Evolutionary conservation across 37 sponge, comb jelly and placozoan genomes (phyloP), one percentile per base, ranked within the genome.

Genomic region (Tethya wilhelma): DNA sequence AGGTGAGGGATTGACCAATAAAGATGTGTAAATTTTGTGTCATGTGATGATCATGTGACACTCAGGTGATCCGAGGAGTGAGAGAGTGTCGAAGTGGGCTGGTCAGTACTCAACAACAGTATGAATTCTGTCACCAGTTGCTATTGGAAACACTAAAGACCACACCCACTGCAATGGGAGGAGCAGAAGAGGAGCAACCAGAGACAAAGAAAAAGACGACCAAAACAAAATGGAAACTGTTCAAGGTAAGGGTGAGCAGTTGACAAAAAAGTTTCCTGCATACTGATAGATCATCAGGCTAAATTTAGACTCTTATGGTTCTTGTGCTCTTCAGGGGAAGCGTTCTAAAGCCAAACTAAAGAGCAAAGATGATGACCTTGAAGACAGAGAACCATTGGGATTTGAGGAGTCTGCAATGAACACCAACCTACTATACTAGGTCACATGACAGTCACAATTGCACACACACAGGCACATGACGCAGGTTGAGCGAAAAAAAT

Each of bases 31-130:
- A 59, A 5, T 23, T 14, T 49, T 9, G 53, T 49, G 14, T 14
- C 53, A 60, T 60, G 29, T 60, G 29, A 60, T 22, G 29, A 38
- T 4, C 19, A 2, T 63, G 4, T 78, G 38, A n/a, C n/a, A n/a
- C n/a, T 11, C 37, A 86, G 79, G 83, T 88, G 19, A 78, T 88
- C 23, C 63, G 83, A 37, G 89, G 89, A 34, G 17, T 88, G 19
- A 44, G 83, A 3, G 33, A 9, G 2, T 44, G 37, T 57, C 41
- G 89, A 14, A 45, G 59, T 31, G 83, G 83, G 4, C 56, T 88
- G 65, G 89, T 88, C 31, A 60, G 41, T 0, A 71, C 41, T 32
- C 69, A 49, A 22, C 28, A 57, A n/a, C 89, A 88, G 73, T 88
- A 56, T 77, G 83, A 88, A 38, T 82, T 77, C 46, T 77, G 77